Base-by-base conservation (phyloP, 2,113 vertebrate genomes). In the Pterophyllum scalare region DNA sequence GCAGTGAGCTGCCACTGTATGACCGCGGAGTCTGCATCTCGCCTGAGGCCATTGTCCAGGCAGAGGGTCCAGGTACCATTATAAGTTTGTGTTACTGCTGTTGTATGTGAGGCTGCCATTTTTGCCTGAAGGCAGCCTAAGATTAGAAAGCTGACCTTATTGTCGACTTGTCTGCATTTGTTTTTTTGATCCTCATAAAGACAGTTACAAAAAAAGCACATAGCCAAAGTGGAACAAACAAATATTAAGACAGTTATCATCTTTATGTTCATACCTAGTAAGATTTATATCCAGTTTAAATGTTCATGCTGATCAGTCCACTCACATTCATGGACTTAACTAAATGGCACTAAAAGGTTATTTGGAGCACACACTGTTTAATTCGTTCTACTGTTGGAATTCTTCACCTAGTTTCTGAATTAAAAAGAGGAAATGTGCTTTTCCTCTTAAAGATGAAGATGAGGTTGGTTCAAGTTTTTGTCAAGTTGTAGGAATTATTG, bases 1-100 rank as follows among this genome's bases (percentile, higher is more conserved):
- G 98, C 94, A 96, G 96, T 31, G 97, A 99, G 91, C 96, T 99
- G 91, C 98, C 98, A 0, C 96, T 98, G 28, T 99, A 99, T 70
- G 98, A 99, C 95, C 96, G 98, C 2, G 98, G 97, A 0, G 98
- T 99, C 77, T 99, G 98, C 94, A 99, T 99, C 95, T 97, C 98
- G 3, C 98, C 98, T 0, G 98, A 99, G 93, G 98, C 98, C 81
- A 99, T 99, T 80, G 97, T 99, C 84, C 97, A 97, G 38, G 97
- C 97, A 3, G 97, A 98, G 3, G 97, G 95, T 54, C 92, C 97
- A 60, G 98, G 98, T 98, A 96, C 2, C 1, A 4, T 54, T 14
- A 11, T 35, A n/a, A 9, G 0, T 49, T 80, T 10, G 5, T 49
- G 3, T 22, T 3, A 59, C 17, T 61, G 46, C 10, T 12, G 12